Conservation (phyloP, 2,113 vertebrate species). For the Carassius auratus region DNA sequence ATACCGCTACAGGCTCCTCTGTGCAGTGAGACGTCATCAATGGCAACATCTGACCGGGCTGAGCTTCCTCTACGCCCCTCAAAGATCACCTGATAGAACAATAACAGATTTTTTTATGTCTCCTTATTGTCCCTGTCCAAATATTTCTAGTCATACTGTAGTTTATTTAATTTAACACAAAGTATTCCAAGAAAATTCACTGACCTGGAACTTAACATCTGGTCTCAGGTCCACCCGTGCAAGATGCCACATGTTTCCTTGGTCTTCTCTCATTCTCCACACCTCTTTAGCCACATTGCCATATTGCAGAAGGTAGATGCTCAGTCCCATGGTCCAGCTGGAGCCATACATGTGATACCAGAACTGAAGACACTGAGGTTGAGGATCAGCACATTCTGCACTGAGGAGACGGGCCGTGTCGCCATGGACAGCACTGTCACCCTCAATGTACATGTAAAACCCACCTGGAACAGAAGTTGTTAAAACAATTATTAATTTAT, state of each 20-base stretch:
- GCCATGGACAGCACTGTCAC: conserved; percentile 52
- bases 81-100: conserved; percentile 74
- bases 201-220: conserved; percentile 58
- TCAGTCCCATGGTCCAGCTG: conserved; percentile 73
- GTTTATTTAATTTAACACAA: neutral
- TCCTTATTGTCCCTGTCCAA: no score
- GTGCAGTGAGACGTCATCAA: conserved; percentile 79
- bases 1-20: conserved; percentile 72
- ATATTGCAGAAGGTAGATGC: conserved; percentile 69
- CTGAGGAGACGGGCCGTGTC: conserved; percentile 75
- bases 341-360: conserved; percentile 85
- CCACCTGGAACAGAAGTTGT: no score
- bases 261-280: conserved; percentile 65
- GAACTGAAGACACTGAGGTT: conserved; percentile 81
- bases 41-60: conserved; percentile 72
- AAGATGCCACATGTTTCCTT: conserved; percentile 72
- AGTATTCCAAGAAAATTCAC: neutral
- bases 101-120: neutral
- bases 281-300: conserved; percentile 44
- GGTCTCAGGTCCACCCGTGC: conserved; percentile 69
- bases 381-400: conserved; percentile 66
- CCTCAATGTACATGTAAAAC: conserved; percentile 80
- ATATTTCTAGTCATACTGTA: no score
- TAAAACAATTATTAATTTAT: no score
- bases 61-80: conserved; percentile 76